Evolutionary conservation across 2,888 invertebrate genomes (phyloP).

Genomic region (Coleophora deauratella): DNA sequence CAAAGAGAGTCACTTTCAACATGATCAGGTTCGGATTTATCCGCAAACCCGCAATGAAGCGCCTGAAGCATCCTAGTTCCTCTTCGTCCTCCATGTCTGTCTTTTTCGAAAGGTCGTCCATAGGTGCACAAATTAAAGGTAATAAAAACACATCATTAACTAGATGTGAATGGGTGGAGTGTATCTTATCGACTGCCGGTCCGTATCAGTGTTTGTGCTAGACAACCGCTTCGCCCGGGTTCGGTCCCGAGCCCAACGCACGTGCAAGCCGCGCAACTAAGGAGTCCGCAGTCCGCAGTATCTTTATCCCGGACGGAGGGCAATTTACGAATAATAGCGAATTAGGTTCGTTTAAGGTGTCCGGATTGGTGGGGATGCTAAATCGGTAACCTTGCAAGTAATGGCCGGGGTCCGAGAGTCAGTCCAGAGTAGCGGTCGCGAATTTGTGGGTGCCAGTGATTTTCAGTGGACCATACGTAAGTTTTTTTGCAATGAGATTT

Average conservation of each 20-base stretch:
- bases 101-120: conserved; percentile 50
- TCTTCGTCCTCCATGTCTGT: conserved; percentile 63
- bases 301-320: conserved; percentile 24
- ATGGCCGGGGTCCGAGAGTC: conserved; percentile 51
- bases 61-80: conserved; percentile 50
- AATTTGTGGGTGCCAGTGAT: conserved; percentile 27
- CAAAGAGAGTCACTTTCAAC: conserved; percentile 86
- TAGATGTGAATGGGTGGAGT: conserved; percentile 42
- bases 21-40: conserved; percentile 86
- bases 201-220: no score
- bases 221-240: conserved; percentile 13
- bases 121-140: conserved; percentile 14
- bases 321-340: conserved; percentile 74
- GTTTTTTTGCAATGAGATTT: not conserved
- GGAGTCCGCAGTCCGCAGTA: no score
- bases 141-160: conserved; percentile 34
- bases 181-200: conserved; percentile 64
- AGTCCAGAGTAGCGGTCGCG: conserved; percentile 39
- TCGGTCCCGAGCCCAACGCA: no score
- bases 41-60: conserved; percentile 62
- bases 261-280: conserved; percentile 22
- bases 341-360: conserved; percentile 74
- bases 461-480: conserved; percentile 5
- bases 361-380: conserved; percentile 64
- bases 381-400: conserved; percentile 72